phyloP scores from a whole-genome alignment of 2,797 vertebrate genomes.

The Discoglossus pictus region DNA sequence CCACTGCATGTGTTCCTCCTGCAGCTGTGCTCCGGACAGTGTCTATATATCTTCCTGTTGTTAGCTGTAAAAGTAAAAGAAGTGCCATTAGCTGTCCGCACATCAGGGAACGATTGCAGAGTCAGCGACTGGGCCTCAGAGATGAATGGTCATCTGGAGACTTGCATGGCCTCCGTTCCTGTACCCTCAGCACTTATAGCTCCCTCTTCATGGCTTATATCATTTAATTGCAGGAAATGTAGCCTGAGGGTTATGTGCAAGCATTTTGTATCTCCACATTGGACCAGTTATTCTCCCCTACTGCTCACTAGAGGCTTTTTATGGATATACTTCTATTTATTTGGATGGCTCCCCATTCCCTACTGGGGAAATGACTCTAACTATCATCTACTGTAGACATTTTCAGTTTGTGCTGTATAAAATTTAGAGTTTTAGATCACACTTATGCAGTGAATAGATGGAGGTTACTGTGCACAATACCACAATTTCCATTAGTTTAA shows the following conservation, averaged over 20 bases:
- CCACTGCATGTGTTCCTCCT: constrained; percentile 5
- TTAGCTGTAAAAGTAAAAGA: constrained; percentile 46
- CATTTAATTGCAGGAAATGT: constrained; percentile 37
- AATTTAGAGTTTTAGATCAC: too few species aligned
- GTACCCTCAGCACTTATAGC: constrained; percentile 44
- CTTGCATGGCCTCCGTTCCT: constrained; percentile 42
- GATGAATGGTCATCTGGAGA: constrained; percentile 49
- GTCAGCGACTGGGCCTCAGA: constrained; percentile 47
- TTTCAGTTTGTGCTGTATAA: too few species aligned
- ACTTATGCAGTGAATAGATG: too few species aligned
- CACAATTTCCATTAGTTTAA: too few species aligned
- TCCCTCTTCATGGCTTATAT: constrained; percentile 37
- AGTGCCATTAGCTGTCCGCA: constrained; percentile 48
- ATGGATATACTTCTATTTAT: constrained; percentile 7
- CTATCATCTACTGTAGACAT: constrained; percentile 2
- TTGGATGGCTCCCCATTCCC: constrained; percentile 21
- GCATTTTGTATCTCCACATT: constrained; percentile 26
- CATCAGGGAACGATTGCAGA: constrained; percentile 48
- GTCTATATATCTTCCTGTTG: constrained; percentile 47
- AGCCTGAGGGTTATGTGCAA: constrained; percentile 13
- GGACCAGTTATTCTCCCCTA: constrained; percentile 20
- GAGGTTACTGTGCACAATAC: too few species aligned
- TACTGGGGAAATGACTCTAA: background rate
- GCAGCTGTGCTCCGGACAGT: constrained; percentile 14
- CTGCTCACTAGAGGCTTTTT: constrained; percentile 28